A percentile compares a stretch with the other conserved stretches of the same genome.
Evolutionary conservation across 1,140 invertebrate species (phyloP).

Genomic region (Cherax quadricarinatus): DNA sequence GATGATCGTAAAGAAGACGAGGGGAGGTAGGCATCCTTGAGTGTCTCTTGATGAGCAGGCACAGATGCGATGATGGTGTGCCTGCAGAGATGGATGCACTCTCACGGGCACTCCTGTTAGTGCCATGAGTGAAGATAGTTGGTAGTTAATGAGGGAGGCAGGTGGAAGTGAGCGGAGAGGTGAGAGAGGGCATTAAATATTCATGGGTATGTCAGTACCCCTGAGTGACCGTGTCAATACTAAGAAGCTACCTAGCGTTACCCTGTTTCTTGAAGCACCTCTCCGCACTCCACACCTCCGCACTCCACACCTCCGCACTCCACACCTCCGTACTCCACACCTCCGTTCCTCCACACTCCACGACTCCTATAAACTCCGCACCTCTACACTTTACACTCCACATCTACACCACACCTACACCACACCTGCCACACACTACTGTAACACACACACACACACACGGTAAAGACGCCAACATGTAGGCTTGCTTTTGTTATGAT

Average conservation of each 20-base stretch:
- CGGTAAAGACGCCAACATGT: background rate
- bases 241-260: background rate
- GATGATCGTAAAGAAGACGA: background rate
- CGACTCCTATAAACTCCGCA: background rate
- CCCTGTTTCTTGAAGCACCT: background rate
- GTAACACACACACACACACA: background rate
- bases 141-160: slow-evolving; percentile 34
- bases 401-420: background rate
- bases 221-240: slow-evolving; percentile 29
- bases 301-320: background rate
- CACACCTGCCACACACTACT: background rate
- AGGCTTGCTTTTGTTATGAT: slow-evolving; percentile 30
- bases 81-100: background rate
- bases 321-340: background rate
- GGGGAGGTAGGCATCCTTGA: background rate
- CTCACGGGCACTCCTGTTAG: background rate
- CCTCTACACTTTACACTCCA: background rate
- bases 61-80: background rate
- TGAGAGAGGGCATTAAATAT: slow-evolving; percentile 3
- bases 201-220: slow-evolving; percentile 29
- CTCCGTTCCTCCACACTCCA: background rate
- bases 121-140: slow-evolving; percentile 2
- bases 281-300: background rate
- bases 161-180: slow-evolving; percentile 23
- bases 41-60: background rate